Evolutionary conservation across 2,888 invertebrate genomes (phyloP), one percentile per base, ranked within the genome.

Genomic region (Dicycla oo): DNA sequence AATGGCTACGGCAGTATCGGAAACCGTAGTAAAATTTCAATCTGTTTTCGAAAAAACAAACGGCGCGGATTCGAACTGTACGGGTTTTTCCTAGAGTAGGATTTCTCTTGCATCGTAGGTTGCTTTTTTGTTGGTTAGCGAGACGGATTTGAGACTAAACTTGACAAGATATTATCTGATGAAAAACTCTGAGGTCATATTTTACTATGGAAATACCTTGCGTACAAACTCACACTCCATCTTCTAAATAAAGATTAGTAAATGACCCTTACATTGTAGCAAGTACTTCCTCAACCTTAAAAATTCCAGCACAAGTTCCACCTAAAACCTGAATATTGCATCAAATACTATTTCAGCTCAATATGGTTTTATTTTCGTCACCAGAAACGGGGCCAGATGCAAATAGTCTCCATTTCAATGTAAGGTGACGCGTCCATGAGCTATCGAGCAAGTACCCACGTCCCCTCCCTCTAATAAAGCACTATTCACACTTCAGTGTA

Each of bases 361-460:
- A 72, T 72, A 69, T 58, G 66, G 73, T 67, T 71, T 71, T 73
- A 73, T 78, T 74, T 82, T 73, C 26, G 64, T 47, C 51, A 6
- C 20, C 7, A 26, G 45, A 20, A 83, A 75, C 10, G 67, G 69
- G 84, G 84, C 78, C 81, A 71, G 18, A 69, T 83, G 81, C 70
- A 83, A 83, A 83, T 83, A 78, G 56, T 73, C 38, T 51, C 43
- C 47, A 49, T 78, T 78, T 80, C 80, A 69, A 70, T 61, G 65
- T 64, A 72, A 77, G 57, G 73, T 62, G 72, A 83, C 74, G 54
- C 53, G 53, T 49, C 57, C 58, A n/a, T 66, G 58, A 53, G 56
- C 73, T 66, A 81, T 69, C 43, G 80, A 61, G 30, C 23, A 45
- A 64, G 53, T 64, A 49, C 20, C 13, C 7, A 34, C 38, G 3